Evolutionary conservation across 2,113 vertebrate species (phyloP), one percentile per base, ranked within the genome.

Genomic region (Malurus melanocephalus): DNA sequence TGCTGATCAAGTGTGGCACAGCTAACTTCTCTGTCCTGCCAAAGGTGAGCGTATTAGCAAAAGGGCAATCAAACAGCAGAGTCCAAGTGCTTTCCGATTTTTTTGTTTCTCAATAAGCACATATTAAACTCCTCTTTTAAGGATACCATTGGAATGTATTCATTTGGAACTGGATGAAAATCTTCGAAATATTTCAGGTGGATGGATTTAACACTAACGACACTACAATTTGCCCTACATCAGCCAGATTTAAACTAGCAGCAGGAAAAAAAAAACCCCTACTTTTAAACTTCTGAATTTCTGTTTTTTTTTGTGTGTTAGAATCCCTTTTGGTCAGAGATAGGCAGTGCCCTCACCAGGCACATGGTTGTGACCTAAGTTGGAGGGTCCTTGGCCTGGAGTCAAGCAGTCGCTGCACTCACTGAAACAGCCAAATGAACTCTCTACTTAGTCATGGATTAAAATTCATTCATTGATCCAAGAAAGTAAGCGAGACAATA

Each of bases 391-490:
- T 90, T 87, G 89, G 81, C 71, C 71, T 76, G 32, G 59, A 87
- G 67, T 90, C 71, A 92, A 79, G 79, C 53, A 85, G 78, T 79
- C 2, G 0, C 66, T 67, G 68, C 57, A 52, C 49, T 68, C 71
- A 69, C 43, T 40, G 78, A 66, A 93, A 81, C 64, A 90, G 49
- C 59, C 80, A 90, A 68, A 88, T 90, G 78, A 94, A 57, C 71
- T 90, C 56, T 85, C 90, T 91, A 83, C 86, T 93, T 78, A 80
- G 83, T 65, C 80, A 35, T 40, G 59, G 84, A 75, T 92, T 79
- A 90, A 76, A 92, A 86, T 88, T 84, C 81, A 85, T 65, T 75
- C 33, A 33, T 71, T 56, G 80, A 90, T 92, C 88, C 91, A 93
- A 95, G 62, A 69, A 51, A 76, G 74, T 40, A 82, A 87, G 72